Evolutionary conservation across 2,888 invertebrate genomes (phyloP).

Genomic region (Ditula angustiorana): DNA sequence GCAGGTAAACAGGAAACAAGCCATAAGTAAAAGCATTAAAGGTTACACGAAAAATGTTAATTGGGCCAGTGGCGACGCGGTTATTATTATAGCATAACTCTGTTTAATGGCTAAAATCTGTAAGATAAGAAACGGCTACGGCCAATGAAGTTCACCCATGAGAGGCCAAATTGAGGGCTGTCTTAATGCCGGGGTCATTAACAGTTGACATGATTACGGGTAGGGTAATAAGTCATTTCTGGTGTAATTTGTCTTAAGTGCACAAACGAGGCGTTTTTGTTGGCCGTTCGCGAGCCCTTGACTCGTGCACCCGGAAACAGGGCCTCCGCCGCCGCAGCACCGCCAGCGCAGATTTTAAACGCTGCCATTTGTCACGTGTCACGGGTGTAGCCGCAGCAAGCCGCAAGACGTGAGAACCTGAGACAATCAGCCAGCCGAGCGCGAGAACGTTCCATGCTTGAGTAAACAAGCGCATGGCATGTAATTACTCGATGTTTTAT

Average conservation of each 20-base stretch:
- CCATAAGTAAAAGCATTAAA: slow-evolving; percentile 11
- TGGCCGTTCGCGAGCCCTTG: slow-evolving; percentile 31
- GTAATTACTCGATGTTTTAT: slow-evolving; percentile 27
- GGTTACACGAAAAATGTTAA: slow-evolving; percentile 12
- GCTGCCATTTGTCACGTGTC: not conserved
- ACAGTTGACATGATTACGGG: slow-evolving; percentile 11
- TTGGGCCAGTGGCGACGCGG: not conserved
- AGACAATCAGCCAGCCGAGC: slow-evolving; percentile 29
- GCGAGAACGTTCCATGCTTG: slow-evolving; percentile 18
- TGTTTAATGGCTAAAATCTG: not conserved
- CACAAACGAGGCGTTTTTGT: slow-evolving; percentile 21
- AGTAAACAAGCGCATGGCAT: slow-evolving; percentile 20
- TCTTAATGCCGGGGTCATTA: slow-evolving; percentile 28
- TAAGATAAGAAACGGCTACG: no score
- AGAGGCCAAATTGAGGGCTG: slow-evolving; percentile 17
- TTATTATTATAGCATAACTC: not conserved
- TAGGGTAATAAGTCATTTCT: slow-evolving; percentile 30
- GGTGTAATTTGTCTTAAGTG: slow-evolving; percentile 13
- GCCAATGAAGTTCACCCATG: not conserved
- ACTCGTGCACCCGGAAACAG: slow-evolving; percentile 29
- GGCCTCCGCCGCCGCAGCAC: not conserved
- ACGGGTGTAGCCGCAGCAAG: not conserved
- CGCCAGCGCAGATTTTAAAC: slow-evolving; percentile 19
- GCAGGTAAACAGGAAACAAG: slow-evolving; percentile 21
- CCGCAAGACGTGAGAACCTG: slow-evolving; percentile 12